Evolutionary conservation across 2,113 vertebrate genomes (phyloP).

Genomic region (Poecile atricapillus): DNA sequence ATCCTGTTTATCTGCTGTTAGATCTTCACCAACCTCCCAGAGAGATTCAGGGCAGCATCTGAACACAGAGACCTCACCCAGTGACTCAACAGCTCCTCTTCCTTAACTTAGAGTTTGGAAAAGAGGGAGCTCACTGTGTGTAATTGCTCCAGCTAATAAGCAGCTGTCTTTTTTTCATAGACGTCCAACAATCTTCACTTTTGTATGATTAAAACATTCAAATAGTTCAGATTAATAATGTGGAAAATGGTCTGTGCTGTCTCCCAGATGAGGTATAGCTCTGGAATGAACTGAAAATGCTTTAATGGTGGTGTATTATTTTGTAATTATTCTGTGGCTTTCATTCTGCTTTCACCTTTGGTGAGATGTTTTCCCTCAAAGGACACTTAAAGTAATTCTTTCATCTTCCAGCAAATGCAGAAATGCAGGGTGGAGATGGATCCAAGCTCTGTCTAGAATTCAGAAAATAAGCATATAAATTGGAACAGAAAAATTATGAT

Average conservation of each 20-base stretch:
- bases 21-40: neutral
- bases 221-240: neutral
- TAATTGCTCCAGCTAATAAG: neutral
- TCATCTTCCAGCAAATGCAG: neutral
- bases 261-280: neutral
- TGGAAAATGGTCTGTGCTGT: neutral
- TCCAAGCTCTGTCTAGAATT: neutral
- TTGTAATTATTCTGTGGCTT: neutral
- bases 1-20: constrained; percentile 10
- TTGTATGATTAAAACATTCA: neutral
- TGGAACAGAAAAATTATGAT: neutral
- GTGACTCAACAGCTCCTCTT: neutral
- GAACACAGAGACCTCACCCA: neutral
- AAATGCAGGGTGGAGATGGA: neutral
- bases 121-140: neutral
- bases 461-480: neutral
- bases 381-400: neutral
- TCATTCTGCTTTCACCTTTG: neutral
- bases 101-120: neutral
- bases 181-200: neutral
- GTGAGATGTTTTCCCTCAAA: neutral
- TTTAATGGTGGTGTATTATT: neutral
- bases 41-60: neutral
- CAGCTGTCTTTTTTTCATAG: neutral
- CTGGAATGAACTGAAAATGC: neutral